These are phyloP conservation scores for Parasteatoda tepidariorum DNA, from an alignment of 1,140 invertebrate species.

Conservation along the genomic window DNA sequence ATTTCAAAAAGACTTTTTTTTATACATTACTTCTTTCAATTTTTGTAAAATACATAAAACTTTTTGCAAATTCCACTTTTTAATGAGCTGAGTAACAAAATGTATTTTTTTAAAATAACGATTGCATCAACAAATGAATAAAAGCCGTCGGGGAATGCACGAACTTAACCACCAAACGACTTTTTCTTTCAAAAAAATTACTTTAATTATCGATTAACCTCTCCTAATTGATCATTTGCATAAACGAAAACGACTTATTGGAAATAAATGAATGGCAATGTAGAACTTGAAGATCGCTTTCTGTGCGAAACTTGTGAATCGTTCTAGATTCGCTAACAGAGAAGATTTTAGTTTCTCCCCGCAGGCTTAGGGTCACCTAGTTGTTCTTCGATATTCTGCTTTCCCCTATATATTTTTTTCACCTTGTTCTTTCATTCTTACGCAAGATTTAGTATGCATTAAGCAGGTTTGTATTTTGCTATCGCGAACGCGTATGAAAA, in stretches of 20 bases:
- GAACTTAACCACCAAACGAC: neutral
- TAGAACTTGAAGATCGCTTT: slow-evolving; percentile 11
- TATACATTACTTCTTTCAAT: neutral
- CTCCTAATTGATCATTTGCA: neutral
- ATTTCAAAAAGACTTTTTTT: no score
- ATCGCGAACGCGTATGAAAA: neutral
- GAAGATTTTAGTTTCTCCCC: slow-evolving; percentile 1
- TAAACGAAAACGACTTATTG: slow-evolving; percentile 2
- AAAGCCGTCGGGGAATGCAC: no score
- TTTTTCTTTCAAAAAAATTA: neutral
- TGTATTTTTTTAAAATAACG: no score
- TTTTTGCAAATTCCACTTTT: neutral
- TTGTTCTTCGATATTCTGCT: neutral
- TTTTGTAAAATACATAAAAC: neutral
- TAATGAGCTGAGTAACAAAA: no score
- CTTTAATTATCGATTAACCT: neutral
- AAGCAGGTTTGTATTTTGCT: neutral
- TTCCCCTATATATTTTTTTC: slow-evolving; percentile 3
- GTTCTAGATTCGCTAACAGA: slow-evolving; percentile 6
- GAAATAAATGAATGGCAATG: slow-evolving; percentile 23
- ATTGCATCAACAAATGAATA: no score
- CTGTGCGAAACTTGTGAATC: neutral
- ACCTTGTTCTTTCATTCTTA: neutral
- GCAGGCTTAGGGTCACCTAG: slow-evolving; percentile 42
- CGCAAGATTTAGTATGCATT: slow-evolving; percentile 1